Percentiles rank a stretch among this genome's conserved stretches.
These are phyloP conservation scores for Origma solitaria DNA, from an alignment of 2,113 vertebrate genomes.

Conservation along the genomic window DNA sequence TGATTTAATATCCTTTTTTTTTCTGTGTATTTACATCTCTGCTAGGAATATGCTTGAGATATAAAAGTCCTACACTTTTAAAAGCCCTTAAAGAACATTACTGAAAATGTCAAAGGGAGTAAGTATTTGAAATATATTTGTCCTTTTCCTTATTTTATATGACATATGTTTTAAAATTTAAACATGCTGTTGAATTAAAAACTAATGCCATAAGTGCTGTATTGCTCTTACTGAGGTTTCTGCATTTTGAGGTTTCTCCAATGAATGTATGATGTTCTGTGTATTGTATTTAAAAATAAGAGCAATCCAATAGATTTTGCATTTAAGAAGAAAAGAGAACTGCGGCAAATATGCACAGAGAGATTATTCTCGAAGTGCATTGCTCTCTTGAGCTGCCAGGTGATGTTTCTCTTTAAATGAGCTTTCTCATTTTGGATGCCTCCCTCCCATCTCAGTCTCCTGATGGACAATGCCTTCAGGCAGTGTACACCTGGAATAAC, in stretches of 20 bases:
- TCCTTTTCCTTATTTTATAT: background rate
- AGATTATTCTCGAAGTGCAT: background rate
- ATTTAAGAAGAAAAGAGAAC: background rate
- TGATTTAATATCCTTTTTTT: background rate
- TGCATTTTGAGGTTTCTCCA: background rate
- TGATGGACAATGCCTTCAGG: conserved; percentile 42
- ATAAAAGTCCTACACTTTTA: background rate
- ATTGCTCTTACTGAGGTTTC: background rate
- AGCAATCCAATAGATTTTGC: background rate
- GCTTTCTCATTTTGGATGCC: conserved; percentile 30
- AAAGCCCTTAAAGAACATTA: background rate
- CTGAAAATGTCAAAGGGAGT: background rate
- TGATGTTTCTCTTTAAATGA: background rate
- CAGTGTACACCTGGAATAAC: conserved; percentile 31
- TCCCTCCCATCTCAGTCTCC: background rate
- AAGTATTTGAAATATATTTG: background rate
- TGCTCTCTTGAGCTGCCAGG: background rate
- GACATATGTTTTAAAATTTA: background rate
- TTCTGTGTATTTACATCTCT: background rate
- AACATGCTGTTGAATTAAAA: background rate
- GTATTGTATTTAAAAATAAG: background rate
- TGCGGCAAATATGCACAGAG: background rate
- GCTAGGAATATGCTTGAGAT: background rate
- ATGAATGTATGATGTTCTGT: background rate
- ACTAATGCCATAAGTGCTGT: background rate